A percentile compares a stretch with the other conserved stretches of the same genome.
phyloP scores from a whole-genome alignment of 2,797 vertebrate species.

The Malurus leucopterus region DNA sequence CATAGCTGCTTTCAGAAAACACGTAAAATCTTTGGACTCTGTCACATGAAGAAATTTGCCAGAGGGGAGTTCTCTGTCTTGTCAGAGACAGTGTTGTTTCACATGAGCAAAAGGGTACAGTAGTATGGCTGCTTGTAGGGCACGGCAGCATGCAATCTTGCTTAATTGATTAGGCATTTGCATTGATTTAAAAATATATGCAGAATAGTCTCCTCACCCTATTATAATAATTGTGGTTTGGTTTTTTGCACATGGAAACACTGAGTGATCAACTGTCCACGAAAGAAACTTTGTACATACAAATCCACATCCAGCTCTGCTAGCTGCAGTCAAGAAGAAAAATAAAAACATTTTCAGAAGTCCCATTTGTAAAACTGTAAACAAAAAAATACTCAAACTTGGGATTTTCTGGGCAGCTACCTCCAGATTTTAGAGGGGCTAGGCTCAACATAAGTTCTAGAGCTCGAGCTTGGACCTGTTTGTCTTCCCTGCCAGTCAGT shows the following conservation, averaged over 20 bases:
- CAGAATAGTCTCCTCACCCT: neutral
- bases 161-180: neutral
- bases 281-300: neutral
- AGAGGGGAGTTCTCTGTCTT: neutral
- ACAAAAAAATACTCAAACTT: neutral
- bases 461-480: neutral
- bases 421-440: neutral
- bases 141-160: neutral
- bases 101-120: neutral
- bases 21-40: neutral
- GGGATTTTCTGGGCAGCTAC: neutral
- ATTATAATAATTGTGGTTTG: neutral
- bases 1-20: constrained; percentile 21
- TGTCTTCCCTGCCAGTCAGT: neutral
- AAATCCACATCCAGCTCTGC: neutral
- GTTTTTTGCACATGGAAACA: neutral
- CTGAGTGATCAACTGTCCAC: neutral
- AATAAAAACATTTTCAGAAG: neutral
- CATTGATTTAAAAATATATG: neutral
- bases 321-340: neutral
- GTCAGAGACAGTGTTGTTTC: neutral
- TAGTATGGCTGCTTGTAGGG: neutral
- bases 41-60: neutral
- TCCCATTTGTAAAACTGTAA: neutral
- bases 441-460: neutral